Evolutionary conservation across 1,140 invertebrate species (phyloP).

Genomic region (Brachionus asplanchnoidis): DNA sequence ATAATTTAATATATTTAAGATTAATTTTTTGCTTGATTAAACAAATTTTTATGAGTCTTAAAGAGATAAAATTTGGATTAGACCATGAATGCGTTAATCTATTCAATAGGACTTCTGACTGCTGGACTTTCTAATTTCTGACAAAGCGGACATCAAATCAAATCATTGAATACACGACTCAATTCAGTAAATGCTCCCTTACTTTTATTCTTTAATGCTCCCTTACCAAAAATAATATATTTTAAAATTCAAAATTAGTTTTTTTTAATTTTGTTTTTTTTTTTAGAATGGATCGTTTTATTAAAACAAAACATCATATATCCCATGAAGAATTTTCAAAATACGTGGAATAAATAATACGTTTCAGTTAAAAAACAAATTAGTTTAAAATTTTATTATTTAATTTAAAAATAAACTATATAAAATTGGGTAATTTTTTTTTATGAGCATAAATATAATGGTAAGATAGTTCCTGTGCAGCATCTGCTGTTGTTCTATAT

Average conservation of each 20-base stretch:
- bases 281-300: background rate
- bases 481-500: background rate
- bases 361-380: background rate
- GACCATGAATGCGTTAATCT: background rate
- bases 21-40: background rate
- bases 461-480: background rate
- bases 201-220: background rate
- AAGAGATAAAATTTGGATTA: background rate
- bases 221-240: background rate
- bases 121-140: background rate
- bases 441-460: conserved; percentile 21
- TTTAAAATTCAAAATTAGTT: background rate
- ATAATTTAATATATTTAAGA: background rate
- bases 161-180: background rate
- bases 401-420: background rate
- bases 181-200: background rate
- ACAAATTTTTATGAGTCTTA: too few species aligned
- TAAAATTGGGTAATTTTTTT: background rate
- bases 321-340: background rate
- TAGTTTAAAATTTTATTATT: background rate
- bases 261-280: background rate
- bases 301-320: background rate
- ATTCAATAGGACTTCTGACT: background rate
- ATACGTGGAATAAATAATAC: background rate
- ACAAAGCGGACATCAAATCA: background rate